Conservation (phyloP, 2,888 invertebrate genomes). For the Sthenelais limicola region DNA sequence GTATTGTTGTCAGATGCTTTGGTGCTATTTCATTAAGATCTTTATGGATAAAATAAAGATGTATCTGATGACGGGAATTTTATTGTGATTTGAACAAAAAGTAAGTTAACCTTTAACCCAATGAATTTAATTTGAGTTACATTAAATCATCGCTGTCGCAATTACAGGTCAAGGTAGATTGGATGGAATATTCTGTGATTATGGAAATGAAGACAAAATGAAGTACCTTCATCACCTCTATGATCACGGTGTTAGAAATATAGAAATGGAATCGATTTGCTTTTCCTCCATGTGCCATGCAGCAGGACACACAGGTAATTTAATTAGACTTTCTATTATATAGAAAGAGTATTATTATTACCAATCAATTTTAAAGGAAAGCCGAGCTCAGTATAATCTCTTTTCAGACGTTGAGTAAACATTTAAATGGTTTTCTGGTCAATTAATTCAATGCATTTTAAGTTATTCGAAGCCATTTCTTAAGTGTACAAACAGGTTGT, state of each 20-base stretch:
- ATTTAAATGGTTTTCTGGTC: no score
- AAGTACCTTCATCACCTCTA: conserved; percentile 79
- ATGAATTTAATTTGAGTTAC: neutral
- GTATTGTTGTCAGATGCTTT: no score
- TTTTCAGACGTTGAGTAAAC: no score
- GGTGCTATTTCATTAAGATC: no score
- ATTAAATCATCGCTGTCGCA: neutral
- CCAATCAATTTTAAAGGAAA: no score
- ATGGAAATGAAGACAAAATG: conserved; percentile 89
- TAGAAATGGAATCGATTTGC: conserved; percentile 97
- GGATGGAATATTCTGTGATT: conserved; percentile 97
- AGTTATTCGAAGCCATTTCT: neutral
- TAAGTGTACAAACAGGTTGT: neutral
- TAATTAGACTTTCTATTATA: neutral
- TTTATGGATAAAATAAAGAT: no score
- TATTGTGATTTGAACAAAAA: no score
- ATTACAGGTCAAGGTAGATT: conserved; percentile 88
- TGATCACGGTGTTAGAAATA: conserved; percentile 86
- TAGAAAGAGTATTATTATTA: no score
- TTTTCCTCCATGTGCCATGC: conserved; percentile 95
- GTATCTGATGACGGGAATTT: neutral
- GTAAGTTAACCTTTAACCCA: neutral
- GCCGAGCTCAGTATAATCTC: no score
- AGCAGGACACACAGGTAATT: conserved; percentile 84
- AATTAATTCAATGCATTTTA: no score